phyloP scores from a whole-genome alignment of 2,113 vertebrate species.

The crab-eating macaque (Macaca fascicularis) region T2T-MFA8v1.1 NC_088386.1:3018501-3019000 shows the following conservation, averaged over 20 bases:
- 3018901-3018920: background rate
- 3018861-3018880: background rate
- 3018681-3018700: background rate
- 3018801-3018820: background rate
- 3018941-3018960: too few relatives aligned
- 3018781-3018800: background rate
- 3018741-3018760: background rate
- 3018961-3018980: background rate
- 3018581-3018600: accelerated
- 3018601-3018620: too few relatives aligned
- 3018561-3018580: background rate
- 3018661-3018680: background rate
- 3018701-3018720: background rate
- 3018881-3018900: background rate
- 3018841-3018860: background rate
- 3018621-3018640: background rate
- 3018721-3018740: background rate
- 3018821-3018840: background rate
- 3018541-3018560: background rate
- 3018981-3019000: background rate
- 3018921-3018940: background rate
- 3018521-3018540: background rate
- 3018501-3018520: background rate
- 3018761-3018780: background rate
- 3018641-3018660: background rate